Evolutionary conservation across 64 coral and sea anemone genomes (phyloP).

Genomic region (Montipora efflorescens): DNA sequence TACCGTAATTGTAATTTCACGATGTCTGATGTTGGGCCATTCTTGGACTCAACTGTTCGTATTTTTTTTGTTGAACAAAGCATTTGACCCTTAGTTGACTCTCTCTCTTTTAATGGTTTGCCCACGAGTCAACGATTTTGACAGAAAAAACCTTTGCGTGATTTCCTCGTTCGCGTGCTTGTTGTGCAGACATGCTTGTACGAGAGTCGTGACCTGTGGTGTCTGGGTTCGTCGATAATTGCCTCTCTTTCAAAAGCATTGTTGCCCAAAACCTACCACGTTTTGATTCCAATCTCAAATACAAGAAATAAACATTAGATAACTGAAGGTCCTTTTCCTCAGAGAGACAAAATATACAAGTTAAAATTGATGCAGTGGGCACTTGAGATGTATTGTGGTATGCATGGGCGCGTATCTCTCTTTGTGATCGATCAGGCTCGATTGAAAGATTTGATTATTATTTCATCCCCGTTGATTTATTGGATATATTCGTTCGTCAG

Average conservation of each 20-base stretch:
- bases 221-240: slow-evolving; percentile 25
- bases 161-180: slow-evolving; percentile 9
- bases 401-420: background rate
- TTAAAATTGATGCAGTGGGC: background rate
- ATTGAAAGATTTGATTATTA: slow-evolving; percentile 24
- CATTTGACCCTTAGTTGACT: background rate
- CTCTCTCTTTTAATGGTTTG: background rate
- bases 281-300: slow-evolving; percentile 18
- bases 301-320: background rate
- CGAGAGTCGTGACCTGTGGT: slow-evolving; percentile 7
- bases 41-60: background rate
- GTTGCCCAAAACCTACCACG: background rate
- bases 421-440: background rate
- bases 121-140: slow-evolving; percentile 18
- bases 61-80: too few species aligned
- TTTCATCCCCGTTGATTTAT: slow-evolving; percentile 24
- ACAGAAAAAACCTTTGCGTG: slow-evolving; percentile 19
- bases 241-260: slow-evolving; percentile 26
- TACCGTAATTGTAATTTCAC: slow-evolving; percentile 4
- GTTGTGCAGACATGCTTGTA: slow-evolving; percentile 14
- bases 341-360: background rate
- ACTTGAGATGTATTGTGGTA: background rate
- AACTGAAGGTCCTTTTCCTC: background rate
- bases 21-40: background rate
- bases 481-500: slow-evolving; percentile 40